Evolutionary conservation across 2,888 invertebrate species (phyloP).

Genomic region (Zaprionus obscuricornis): DNA sequence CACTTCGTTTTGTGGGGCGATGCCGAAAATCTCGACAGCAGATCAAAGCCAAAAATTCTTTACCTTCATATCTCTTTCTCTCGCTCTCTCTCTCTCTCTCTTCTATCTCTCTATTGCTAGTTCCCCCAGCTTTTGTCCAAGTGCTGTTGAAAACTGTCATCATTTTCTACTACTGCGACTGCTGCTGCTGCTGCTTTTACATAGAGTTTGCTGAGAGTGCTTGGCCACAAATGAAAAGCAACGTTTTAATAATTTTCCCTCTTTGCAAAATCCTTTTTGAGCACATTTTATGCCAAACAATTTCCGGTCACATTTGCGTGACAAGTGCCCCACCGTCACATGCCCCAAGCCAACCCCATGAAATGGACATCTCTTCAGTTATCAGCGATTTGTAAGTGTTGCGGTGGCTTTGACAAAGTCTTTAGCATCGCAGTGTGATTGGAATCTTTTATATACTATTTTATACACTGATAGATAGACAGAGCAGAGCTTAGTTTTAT

Average conservation of each 20-base stretch:
- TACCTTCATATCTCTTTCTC: neutral
- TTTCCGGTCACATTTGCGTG: constrained; percentile 75
- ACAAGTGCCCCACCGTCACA: constrained; percentile 53
- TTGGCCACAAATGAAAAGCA: constrained; percentile 67
- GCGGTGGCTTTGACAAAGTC: constrained; percentile 33
- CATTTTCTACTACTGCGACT: too few species aligned
- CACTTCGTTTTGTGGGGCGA: constrained; percentile 74
- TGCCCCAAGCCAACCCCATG: too few species aligned
- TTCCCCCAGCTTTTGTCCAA: constrained; percentile 1
- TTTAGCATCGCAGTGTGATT: constrained; percentile 19
- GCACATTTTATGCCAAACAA: constrained; percentile 59
- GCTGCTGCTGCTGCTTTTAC: constrained; percentile 25
- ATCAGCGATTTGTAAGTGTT: constrained; percentile 40
- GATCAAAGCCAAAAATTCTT: constrained; percentile 69
- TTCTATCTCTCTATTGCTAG: neutral
- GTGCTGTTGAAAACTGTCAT: constrained; percentile 47
- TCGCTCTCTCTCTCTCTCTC: neutral
- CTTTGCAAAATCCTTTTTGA: constrained; percentile 47
- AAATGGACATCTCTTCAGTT: constrained; percentile 18
- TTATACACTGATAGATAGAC: too few species aligned
- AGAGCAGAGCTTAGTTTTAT: too few species aligned
- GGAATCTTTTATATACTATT: neutral
- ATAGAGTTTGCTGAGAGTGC: constrained; percentile 25
- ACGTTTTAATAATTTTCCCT: constrained; percentile 74
- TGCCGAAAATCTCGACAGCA: constrained; percentile 74